phyloP scores from a whole-genome alignment of 2,888 invertebrate genomes.

The Eumerus sabulonum region DNA sequence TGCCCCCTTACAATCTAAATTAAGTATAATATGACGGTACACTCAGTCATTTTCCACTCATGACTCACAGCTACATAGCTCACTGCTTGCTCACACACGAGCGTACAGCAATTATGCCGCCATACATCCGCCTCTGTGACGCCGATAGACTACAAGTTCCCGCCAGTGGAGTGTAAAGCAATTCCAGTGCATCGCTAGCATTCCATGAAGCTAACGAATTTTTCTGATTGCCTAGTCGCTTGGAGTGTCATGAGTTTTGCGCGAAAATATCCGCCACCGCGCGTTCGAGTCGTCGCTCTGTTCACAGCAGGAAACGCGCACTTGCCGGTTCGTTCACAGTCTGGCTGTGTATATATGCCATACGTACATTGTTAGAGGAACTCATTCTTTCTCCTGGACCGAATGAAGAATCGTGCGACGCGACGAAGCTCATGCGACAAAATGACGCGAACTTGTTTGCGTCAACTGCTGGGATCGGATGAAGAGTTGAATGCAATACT shows the following conservation, averaged over 20 bases:
- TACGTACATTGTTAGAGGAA: neutral
- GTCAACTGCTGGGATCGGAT: constrained; percentile 59
- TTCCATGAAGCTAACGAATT: constrained; percentile 67
- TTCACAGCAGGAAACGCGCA: constrained; percentile 56
- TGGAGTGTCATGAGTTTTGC: constrained; percentile 79
- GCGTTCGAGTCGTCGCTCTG: constrained; percentile 68
- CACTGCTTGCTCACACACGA: too few relatives aligned
- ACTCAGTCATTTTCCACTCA: neutral
- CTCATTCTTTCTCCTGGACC: constrained; percentile 48
- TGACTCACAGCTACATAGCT: too few relatives aligned
- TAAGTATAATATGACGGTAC: too few relatives aligned
- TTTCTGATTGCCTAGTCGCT: constrained; percentile 75
- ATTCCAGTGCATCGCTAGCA: constrained; percentile 51
- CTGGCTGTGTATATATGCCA: neutral
- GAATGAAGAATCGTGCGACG: constrained; percentile 17
- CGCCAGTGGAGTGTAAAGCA: neutral
- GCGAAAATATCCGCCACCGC: constrained; percentile 75
- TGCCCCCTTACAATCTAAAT: too few relatives aligned
- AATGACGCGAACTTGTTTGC: constrained; percentile 67
- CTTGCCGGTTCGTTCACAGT: constrained; percentile 26
- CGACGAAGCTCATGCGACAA: constrained; percentile 52
- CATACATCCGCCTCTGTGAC: too few relatives aligned
- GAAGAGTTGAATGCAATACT: constrained; percentile 33
- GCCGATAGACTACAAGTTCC: too few relatives aligned
- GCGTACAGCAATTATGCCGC: too few relatives aligned